These are phyloP conservation scores for Brachionus koreanus DNA, from an alignment of 1,140 invertebrate species.

Conservation along the genomic window DNA sequence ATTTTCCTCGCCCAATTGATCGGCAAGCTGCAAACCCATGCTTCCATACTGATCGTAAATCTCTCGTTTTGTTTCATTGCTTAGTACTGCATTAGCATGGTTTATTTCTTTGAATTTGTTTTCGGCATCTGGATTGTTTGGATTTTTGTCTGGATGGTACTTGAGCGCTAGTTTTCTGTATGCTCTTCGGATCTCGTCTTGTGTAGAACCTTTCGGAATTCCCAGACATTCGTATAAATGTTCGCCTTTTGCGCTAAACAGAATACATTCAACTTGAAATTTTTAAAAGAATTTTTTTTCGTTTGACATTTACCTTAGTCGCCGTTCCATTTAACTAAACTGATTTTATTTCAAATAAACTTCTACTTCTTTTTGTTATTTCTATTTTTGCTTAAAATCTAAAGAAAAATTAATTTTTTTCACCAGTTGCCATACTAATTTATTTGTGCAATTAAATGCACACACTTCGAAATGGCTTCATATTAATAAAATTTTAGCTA, in stretches of 20 bases:
- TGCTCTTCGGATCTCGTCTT: constrained; percentile 62
- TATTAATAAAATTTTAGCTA: background rate
- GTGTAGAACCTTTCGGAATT: constrained; percentile 81
- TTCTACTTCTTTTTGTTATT: background rate
- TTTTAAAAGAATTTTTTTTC: background rate
- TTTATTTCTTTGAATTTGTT: constrained; percentile 47
- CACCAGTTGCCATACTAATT: background rate
- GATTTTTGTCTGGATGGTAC: constrained; percentile 99
- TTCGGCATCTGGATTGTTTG: constrained; percentile 67
- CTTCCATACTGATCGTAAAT: constrained; percentile 44
- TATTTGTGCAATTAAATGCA: background rate
- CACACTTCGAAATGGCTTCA: background rate
- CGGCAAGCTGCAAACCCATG: constrained; percentile 50
- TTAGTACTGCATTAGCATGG: constrained; percentile 37
- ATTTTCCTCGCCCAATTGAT: constrained; percentile 62
- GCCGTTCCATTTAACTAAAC: constrained; percentile 10
- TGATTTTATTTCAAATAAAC: background rate
- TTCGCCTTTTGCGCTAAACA: constrained; percentile 59
- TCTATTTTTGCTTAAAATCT: background rate
- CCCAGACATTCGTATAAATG: constrained; percentile 94
- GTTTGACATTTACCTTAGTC: background rate
- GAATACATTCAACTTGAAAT: background rate
- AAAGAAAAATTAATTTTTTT: background rate
- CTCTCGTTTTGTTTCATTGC: constrained; percentile 34
- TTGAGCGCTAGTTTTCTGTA: constrained; percentile 94